Percentiles rank a stretch among this genome's conserved stretches.
Conservation (phyloP, 2,888 invertebrate species). For the Cephus rjabovi region DNA sequence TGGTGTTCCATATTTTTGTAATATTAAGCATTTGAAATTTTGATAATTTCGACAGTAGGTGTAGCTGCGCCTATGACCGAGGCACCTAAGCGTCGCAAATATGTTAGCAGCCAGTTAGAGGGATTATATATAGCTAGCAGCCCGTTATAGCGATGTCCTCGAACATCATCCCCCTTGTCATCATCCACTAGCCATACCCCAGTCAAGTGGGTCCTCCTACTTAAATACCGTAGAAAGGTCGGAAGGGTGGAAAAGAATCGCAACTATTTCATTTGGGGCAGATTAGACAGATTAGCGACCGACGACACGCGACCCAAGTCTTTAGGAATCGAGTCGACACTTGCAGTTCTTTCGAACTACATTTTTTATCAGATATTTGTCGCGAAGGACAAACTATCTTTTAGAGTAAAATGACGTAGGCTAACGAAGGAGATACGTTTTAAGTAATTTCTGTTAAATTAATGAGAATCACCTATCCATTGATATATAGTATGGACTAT, state of each 20-base stretch:
- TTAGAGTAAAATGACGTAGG: neutral
- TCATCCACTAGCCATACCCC: slow-evolving; percentile 23
- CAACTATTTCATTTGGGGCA: slow-evolving; percentile 67
- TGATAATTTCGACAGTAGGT: neutral
- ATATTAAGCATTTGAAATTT: neutral
- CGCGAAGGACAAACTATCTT: neutral
- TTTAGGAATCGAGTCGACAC: neutral
- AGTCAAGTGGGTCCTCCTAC: slow-evolving; percentile 54
- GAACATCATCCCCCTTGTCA: slow-evolving; percentile 31
- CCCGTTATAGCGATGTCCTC: slow-evolving; percentile 29
- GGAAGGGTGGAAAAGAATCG: slow-evolving; percentile 52
- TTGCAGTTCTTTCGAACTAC: neutral
- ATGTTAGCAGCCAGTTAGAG: slow-evolving; percentile 41
- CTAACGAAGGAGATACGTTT: neutral
- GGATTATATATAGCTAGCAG: slow-evolving; percentile 33
- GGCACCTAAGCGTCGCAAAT: slow-evolving; percentile 28
- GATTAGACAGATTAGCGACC: slow-evolving; percentile 65
- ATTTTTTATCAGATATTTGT: neutral
- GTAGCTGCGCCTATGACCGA: slow-evolving; percentile 28
- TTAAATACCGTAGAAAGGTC: slow-evolving; percentile 39
- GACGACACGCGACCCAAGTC: slow-evolving; percentile 20
- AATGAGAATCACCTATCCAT: neutral
- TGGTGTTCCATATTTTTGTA: neutral
- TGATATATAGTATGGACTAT: too few relatives aligned
- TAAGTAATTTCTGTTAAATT: neutral